Base-by-base conservation (phyloP, 92 coral and sea anemone species). In the Scolanthus callimorphus region DNA sequence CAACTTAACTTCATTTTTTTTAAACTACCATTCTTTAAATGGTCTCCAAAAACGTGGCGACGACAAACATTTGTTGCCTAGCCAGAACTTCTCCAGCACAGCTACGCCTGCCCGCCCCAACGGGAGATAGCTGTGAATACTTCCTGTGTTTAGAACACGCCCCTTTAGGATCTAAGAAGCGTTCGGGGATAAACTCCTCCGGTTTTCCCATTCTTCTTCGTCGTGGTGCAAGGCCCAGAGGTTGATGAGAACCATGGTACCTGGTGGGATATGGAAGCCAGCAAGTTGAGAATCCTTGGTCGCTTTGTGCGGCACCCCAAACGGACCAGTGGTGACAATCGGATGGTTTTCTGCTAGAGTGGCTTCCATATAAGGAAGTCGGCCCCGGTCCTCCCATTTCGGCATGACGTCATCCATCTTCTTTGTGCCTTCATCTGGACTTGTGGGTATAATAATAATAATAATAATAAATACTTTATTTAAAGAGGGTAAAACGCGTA, bases 171-270 rank as follows among this genome's bases (percentile, higher is more conserved):
- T 78, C 24, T 82, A 56, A 54, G 82, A 86, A 9, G 82, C 63
- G 1, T 83, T 74, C 10, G 95, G 95, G 31, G 82, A 80, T 29
- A 86, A 86, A 46, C 67, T 65, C 29, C 59, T 59, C 0, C 89
- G 95, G 15, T 65, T 70, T 11, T 59, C 34, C 95, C 95, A 86
- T 51, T 75, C 67, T 12, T 72, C 76, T 46, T 75, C 82, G 60
- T 86, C 95, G 51, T 85, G 85, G 52, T 86, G 89, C 59, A 86
- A 82, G 24, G 83, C 81, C 95, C 95, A 86, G 31, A 73, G 85
- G 29, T 86, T 86, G 38, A 83, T 52, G 54, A 86, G 63, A 25
- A 86, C 78, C 0, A 84, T 55, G 17, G 95, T 86, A 63, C 81
- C 90, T 48, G 77, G 69, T 0, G 95, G 95, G 38, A 86, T 78